phyloP scores from a whole-genome alignment of 2,888 invertebrate species.

The Microplitis deprimator region DNA sequence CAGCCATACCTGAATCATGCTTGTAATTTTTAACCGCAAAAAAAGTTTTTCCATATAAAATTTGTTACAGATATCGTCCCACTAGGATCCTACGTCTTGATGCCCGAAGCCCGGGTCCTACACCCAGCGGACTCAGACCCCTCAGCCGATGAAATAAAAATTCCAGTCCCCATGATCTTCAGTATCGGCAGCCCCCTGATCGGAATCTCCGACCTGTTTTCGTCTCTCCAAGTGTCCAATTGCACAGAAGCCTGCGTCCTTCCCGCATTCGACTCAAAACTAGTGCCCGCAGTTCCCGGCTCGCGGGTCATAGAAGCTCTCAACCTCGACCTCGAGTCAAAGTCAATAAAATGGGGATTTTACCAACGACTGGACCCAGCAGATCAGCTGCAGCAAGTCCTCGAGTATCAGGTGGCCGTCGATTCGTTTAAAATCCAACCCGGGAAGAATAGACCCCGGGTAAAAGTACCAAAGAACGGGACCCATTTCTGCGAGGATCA shows the following conservation, averaged over 20 bases:
- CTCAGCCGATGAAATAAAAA: neutral
- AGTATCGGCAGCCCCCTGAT: neutral
- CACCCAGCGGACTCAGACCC: neutral
- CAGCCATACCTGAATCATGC: too few relatives aligned
- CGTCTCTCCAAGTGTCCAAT: neutral
- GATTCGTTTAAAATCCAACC: neutral
- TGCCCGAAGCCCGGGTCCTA: neutral
- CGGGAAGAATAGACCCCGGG: too few relatives aligned
- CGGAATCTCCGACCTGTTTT: neutral
- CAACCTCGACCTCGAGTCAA: neutral
- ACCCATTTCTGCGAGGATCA: neutral
- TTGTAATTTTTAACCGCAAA: too few relatives aligned
- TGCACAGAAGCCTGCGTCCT: neutral
- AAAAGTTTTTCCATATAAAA: too few relatives aligned
- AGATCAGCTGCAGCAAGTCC: neutral
- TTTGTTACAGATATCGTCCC: slow-evolving; percentile 4
- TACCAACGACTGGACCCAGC: neutral
- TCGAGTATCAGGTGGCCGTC: neutral
- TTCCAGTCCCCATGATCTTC: neutral
- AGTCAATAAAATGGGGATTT: neutral
- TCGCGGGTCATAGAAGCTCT: neutral
- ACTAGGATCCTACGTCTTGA: neutral
- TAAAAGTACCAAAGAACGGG: neutral
- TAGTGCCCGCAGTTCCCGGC: neutral
- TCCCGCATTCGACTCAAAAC: neutral